phyloP scores from a whole-genome alignment of 2,113 vertebrate species.

The Carassius gibelio region DNA sequence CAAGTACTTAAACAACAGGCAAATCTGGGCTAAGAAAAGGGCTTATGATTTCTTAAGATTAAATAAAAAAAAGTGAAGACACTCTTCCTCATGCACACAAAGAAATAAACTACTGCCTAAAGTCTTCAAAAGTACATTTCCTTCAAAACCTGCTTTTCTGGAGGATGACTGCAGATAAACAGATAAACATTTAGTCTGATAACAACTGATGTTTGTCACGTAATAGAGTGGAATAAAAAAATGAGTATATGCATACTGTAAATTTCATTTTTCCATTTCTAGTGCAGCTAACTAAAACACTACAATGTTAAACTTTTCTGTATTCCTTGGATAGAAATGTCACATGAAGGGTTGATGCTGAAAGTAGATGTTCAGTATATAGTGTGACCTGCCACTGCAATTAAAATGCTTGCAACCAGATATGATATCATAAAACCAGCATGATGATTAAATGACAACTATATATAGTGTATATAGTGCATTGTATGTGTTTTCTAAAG shows the following conservation, averaged over 20 bases:
- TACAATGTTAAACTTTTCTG: neutral
- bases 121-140: neutral
- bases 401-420: neutral
- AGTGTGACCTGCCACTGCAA: neutral
- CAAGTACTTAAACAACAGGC: neutral
- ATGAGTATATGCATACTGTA: neutral
- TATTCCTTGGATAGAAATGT: neutral
- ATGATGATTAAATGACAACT: neutral
- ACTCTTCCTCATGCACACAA: neutral
- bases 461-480: too few relatives aligned
- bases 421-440: conserved; percentile 2
- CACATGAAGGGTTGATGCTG: neutral
- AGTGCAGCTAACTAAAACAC: neutral
- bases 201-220: neutral
- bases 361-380: neutral
- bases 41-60: neutral
- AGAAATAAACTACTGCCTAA: neutral
- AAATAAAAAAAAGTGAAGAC: neutral
- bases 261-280: neutral
- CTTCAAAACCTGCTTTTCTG: neutral
- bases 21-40: neutral
- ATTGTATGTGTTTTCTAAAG: neutral
- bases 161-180: neutral
- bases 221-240: neutral
- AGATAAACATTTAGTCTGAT: conserved; percentile 4